Evolutionary conservation across 2,797 vertebrate genomes (phyloP).

Genomic region (Artibeus jamaicensis): DNA sequence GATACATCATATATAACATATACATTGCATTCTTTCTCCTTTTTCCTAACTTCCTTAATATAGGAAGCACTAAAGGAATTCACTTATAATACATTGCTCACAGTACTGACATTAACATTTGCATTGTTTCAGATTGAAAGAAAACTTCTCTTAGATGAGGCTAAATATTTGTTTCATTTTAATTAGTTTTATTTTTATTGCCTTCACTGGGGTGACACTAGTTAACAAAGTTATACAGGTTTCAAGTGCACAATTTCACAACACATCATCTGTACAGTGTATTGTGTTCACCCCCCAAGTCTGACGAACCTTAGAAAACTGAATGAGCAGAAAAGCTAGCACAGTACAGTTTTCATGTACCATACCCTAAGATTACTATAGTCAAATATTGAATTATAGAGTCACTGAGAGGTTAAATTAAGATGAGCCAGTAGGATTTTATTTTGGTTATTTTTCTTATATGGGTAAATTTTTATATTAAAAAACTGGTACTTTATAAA

Average conservation of each 20-base stretch:
- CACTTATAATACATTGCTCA: neutral
- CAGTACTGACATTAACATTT: neutral
- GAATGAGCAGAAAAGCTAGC: neutral
- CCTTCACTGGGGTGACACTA: too few relatives aligned
- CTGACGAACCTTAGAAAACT: neutral
- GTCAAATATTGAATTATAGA: slow-evolving; percentile 3
- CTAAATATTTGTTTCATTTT: slow-evolving; percentile 35
- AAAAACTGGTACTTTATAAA: neutral
- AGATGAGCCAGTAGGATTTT: neutral
- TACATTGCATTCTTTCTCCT: neutral
- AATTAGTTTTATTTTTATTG: neutral
- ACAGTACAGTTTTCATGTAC: neutral
- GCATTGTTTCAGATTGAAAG: neutral
- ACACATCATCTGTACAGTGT: too few relatives aligned
- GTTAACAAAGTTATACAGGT: too few relatives aligned
- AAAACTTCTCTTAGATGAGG: neutral
- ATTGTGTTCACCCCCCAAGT: too few relatives aligned
- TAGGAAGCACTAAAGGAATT: neutral
- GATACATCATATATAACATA: neutral
- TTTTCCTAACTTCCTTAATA: neutral
- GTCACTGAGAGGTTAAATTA: neutral
- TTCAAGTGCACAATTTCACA: too few relatives aligned
- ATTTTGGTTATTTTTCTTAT: neutral
- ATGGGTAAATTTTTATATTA: neutral
- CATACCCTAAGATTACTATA: neutral